These are phyloP conservation scores for Bucorvus abyssinicus DNA, from an alignment of 2,797 vertebrate species.

Conservation along the genomic window DNA sequence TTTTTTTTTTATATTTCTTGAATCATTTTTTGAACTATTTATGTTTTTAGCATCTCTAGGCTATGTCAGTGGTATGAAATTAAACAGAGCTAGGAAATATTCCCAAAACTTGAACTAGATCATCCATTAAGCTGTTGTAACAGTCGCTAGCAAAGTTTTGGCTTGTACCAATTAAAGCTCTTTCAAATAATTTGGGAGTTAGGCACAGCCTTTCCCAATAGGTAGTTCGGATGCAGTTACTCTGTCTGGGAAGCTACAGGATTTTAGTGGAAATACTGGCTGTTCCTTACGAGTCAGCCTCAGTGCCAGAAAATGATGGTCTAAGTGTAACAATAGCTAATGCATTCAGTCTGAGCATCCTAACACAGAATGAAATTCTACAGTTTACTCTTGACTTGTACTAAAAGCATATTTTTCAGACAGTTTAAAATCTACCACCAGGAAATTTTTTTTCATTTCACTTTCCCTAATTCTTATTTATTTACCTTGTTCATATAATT, in stretches of 20 bases:
- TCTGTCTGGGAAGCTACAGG: not conserved
- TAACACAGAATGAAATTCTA: not conserved
- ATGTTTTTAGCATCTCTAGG: not conserved
- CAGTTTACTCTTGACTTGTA: not conserved
- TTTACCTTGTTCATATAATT: not conserved
- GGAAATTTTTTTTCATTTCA: not conserved
- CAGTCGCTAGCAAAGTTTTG: not conserved
- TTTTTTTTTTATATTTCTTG: not conserved
- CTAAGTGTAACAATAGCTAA: not conserved
- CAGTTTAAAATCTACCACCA: not conserved
- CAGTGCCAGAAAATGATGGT: not conserved
- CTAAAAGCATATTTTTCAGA: not conserved
- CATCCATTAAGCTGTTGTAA: not conserved
- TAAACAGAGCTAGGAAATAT: not conserved
- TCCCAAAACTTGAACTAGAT: not conserved
- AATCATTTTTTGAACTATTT: not conserved
- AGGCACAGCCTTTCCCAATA: not conserved
- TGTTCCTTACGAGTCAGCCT: not conserved
- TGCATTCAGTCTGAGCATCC: not conserved
- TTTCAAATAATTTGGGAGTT: conserved; percentile 12
- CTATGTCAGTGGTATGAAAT: not conserved
- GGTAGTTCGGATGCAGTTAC: not conserved
- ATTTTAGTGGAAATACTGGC: not conserved
- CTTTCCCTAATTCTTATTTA: not conserved
- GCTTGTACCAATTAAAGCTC: not conserved